Base-by-base conservation (phyloP, 1,140 invertebrate species). In the Patella vulgata region DNA sequence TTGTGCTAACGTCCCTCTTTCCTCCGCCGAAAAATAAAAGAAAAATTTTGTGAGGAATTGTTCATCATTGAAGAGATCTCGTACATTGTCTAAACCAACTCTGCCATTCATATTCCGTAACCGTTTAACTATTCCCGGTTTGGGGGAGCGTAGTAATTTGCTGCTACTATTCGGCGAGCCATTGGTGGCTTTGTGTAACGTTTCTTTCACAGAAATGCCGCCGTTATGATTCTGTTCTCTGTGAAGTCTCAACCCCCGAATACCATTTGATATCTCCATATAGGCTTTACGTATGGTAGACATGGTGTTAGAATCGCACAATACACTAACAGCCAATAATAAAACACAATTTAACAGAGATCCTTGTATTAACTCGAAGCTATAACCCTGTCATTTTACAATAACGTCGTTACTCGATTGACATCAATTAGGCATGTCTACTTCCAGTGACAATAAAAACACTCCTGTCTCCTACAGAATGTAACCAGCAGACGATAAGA, bases 11-110 rank as follows among this genome's bases (percentile, higher is more conserved):
- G 88, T 84, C 43, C 91, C 88, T 61, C 93, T 87, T 69, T 97
- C 94, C 44, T 87, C 88, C 0, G 92, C 85, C 43, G 88, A 90
- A 79, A 96, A 95, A 78, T 94, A 95, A 17, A 90, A 85, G 85
- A 96, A 96, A 85, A 96, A 94, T 63, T 88, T 87, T 25, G 87
- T 87, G 11, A 96, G 88, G 82, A 96, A 96, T 62, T 89, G 86
- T 63, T 95, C 93, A 75, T 96, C 93, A 65, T 89, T 84, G 73
- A 94, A 87, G 62, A 96, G 85, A 70, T 93, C 91, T 19, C 90
- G 88, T 19, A 89, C 82, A 17, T 75, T 80, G 27, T 78, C 74
- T 5, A 81, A 77, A 25, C 77, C 75, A 3, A 66, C 65, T 28
- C 75, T 50, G 36, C 74, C 74, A 56, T 72, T 78, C 58, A 74